phyloP scores from a whole-genome alignment of 2,888 invertebrate genomes.

The Leptopilina drosophilae region DNA sequence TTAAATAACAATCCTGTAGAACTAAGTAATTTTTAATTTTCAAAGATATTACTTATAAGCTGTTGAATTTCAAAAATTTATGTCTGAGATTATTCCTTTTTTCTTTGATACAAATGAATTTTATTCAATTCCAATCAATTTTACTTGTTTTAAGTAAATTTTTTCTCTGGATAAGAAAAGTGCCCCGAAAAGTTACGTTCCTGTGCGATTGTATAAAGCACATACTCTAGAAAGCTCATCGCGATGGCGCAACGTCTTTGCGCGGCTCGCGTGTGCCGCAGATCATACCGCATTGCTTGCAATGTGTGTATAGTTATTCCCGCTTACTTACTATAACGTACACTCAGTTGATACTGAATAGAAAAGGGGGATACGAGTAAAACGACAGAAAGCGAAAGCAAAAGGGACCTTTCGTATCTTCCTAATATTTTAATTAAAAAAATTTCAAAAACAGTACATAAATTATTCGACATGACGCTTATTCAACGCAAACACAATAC shows the following conservation, averaged over 20 bases:
- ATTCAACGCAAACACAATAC: background rate
- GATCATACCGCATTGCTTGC: constrained; percentile 67
- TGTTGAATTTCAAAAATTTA: too few relatives aligned
- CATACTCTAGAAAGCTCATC: constrained; percentile 50
- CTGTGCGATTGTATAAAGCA: constrained; percentile 36
- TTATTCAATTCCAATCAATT: too few relatives aligned
- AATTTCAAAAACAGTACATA: background rate
- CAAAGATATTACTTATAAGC: too few relatives aligned
- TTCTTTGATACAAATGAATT: too few relatives aligned
- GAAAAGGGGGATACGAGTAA: background rate
- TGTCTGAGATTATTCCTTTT: too few relatives aligned
- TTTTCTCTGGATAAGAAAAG: background rate
- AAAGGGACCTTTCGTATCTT: constrained; percentile 6
- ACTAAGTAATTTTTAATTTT: too few relatives aligned
- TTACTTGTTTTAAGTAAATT: too few relatives aligned
- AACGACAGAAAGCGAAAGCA: too few relatives aligned
- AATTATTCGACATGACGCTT: constrained; percentile 15
- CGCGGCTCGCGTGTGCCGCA: constrained; percentile 64
- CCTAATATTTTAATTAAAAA: background rate
- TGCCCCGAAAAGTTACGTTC: constrained; percentile 41
- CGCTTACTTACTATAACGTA: constrained; percentile 30
- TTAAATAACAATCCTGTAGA: too few relatives aligned
- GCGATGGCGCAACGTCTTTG: constrained; percentile 62
- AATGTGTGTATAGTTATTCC: constrained; percentile 39
- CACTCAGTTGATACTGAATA: constrained; percentile 4